Evolutionary conservation across 2,888 invertebrate genomes (phyloP).

Genomic region (Liodrosophila aerea): DNA sequence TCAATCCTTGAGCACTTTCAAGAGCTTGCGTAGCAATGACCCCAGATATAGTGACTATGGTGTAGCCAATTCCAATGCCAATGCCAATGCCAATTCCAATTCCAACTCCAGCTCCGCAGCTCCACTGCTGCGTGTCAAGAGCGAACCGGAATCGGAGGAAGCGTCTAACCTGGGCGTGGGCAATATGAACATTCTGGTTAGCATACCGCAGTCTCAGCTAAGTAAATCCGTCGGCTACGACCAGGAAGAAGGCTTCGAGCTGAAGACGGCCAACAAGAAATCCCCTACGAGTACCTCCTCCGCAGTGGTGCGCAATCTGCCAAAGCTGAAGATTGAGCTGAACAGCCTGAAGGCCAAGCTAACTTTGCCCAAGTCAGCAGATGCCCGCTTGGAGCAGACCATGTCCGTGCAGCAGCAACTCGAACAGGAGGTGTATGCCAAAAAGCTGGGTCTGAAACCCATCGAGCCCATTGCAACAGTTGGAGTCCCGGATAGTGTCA

Average conservation of each 20-base stretch:
- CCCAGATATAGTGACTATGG: slow-evolving; percentile 79
- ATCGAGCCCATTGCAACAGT: slow-evolving; percentile 37
- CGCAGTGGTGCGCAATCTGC: slow-evolving; percentile 71
- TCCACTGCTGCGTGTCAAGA: slow-evolving; percentile 43
- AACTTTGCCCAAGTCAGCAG: slow-evolving; percentile 77
- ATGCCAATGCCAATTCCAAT: not conserved
- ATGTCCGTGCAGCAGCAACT: slow-evolving; percentile 33
- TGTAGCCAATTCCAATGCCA: slow-evolving; percentile 45
- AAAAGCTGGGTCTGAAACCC: not conserved
- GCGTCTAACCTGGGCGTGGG: slow-evolving; percentile 5
- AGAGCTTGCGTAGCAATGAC: slow-evolving; percentile 82
- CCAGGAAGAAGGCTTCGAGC: slow-evolving; percentile 77
- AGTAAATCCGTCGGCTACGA: slow-evolving; percentile 64
- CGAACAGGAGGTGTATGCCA: slow-evolving; percentile 38
- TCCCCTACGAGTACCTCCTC: no score
- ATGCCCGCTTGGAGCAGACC: slow-evolving; percentile 60
- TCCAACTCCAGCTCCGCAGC: slow-evolving; percentile 7
- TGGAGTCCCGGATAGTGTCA: slow-evolving; percentile 33
- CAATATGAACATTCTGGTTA: slow-evolving; percentile 78
- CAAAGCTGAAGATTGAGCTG: slow-evolving; percentile 80
- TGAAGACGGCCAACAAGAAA: slow-evolving; percentile 81
- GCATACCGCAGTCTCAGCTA: slow-evolving; percentile 80
- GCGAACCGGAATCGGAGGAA: slow-evolving; percentile 51
- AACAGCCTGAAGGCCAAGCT: slow-evolving; percentile 79
- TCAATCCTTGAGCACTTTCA: slow-evolving; percentile 74